Conservation (phyloP, 2,888 invertebrate species). For the Tetheella fluctuosa region DNA sequence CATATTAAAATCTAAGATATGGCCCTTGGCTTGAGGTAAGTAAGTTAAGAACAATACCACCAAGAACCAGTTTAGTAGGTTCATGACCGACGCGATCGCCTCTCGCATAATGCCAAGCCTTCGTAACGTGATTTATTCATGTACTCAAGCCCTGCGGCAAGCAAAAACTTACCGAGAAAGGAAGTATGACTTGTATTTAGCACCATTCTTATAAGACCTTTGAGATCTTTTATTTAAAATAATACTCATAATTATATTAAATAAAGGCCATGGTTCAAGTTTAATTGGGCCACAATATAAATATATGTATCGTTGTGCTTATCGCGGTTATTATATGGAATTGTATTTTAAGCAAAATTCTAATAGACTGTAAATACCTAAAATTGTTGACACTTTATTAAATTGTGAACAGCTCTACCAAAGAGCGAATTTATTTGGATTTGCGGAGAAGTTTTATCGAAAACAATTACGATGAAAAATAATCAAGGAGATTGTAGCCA, state of each 20-base stretch:
- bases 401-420: too few relatives aligned
- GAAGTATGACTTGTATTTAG: slow-evolving; percentile 16
- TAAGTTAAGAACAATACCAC: slow-evolving; percentile 61
- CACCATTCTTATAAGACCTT: slow-evolving; percentile 28
- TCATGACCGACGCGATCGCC: slow-evolving; percentile 72
- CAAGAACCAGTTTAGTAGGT: slow-evolving; percentile 79
- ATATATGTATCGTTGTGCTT: not conserved
- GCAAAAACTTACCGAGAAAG: slow-evolving; percentile 57
- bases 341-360: slow-evolving; percentile 14
- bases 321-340: slow-evolving; percentile 28
- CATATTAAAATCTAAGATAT: slow-evolving; percentile 24
- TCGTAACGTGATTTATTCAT: slow-evolving; percentile 68
- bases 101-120: slow-evolving; percentile 64
- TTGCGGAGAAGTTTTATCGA: too few relatives aligned
- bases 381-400: too few relatives aligned
- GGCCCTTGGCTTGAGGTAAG: slow-evolving; percentile 43
- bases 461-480: too few relatives aligned
- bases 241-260: slow-evolving; percentile 16
- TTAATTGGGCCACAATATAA: slow-evolving; percentile 20
- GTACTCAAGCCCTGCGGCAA: slow-evolving; percentile 41
- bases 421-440: too few relatives aligned
- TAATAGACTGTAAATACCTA: not conserved
- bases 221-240: slow-evolving; percentile 30
- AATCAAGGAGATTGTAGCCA: too few relatives aligned
- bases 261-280: not conserved